A percentile compares a stretch with the other conserved stretches of the same genome.
These are phyloP conservation scores for Prunella himalayana DNA, from an alignment of 2,113 vertebrate species.

Conservation along the genomic window DNA sequence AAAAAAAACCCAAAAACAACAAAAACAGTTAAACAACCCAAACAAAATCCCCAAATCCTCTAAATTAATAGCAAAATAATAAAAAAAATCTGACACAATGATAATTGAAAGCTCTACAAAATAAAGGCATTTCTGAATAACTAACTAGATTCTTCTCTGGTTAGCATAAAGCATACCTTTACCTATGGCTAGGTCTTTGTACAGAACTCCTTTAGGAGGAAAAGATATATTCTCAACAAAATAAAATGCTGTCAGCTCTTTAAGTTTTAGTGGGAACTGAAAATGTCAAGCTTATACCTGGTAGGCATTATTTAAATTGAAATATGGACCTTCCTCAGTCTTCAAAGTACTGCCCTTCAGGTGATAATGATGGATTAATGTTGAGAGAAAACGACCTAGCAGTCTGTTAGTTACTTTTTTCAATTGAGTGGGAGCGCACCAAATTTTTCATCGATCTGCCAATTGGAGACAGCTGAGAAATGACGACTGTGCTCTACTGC, in stretches of 20 bases:
- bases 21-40: background rate
- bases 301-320: constrained; percentile 70
- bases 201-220: background rate
- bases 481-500: constrained; percentile 31
- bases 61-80: background rate
- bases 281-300: constrained; percentile 68
- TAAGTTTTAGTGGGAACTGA: constrained; percentile 55
- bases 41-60: background rate
- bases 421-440: constrained; percentile 59
- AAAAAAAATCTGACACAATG: background rate
- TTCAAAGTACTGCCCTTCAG: constrained; percentile 67
- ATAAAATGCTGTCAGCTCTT: constrained; percentile 61
- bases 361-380: constrained; percentile 73
- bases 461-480: constrained; percentile 69
- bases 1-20: no score
- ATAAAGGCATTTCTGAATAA: background rate
- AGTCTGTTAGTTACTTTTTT: constrained; percentile 65
- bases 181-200: background rate
- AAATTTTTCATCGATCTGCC: constrained; percentile 68
- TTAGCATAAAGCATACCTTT: background rate
- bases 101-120: background rate
- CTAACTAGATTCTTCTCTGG: background rate
- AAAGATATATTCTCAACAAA: constrained; percentile 39
- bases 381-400: constrained; percentile 64
- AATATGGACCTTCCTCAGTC: constrained; percentile 62